Evolutionary conservation across 2,113 vertebrate species (phyloP).

Genomic region (Sebastes schlegelii): DNA sequence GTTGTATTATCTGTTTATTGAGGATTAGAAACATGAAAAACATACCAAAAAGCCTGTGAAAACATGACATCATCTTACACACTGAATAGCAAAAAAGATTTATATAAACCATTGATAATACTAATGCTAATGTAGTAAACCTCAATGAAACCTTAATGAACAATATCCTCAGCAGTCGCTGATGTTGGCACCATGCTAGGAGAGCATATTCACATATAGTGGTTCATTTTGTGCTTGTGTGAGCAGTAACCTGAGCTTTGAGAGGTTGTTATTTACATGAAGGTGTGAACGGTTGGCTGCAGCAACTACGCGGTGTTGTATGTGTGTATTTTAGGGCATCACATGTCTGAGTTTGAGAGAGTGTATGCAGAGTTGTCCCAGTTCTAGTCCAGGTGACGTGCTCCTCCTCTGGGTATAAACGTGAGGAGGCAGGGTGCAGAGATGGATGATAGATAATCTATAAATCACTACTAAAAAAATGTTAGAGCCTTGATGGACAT

Average conservation of each 20-base stretch:
- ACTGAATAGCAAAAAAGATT: constrained; percentile 63
- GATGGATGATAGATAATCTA: constrained; percentile 35
- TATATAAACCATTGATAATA: constrained; percentile 61
- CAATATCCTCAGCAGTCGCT: constrained; percentile 49
- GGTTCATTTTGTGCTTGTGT: constrained; percentile 46
- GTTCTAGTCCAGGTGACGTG: constrained; percentile 31
- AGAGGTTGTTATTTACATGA: constrained; percentile 36
- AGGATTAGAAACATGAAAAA: constrained; percentile 75
- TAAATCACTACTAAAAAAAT: constrained; percentile 30
- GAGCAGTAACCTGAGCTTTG: constrained; percentile 69
- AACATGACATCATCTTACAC: constrained; percentile 54
- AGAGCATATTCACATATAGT: constrained; percentile 37
- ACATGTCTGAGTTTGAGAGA: constrained; percentile 8
- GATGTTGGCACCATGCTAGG: constrained; percentile 68
- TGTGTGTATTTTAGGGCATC: constrained; percentile 14
- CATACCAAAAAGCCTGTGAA: constrained; percentile 61
- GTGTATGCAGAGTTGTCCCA: constrained; percentile 32
- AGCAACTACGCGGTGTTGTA: constrained; percentile 14
- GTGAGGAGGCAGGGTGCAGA: constrained; percentile 16
- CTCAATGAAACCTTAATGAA: constrained; percentile 35
- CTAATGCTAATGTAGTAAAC: constrained; percentile 35
- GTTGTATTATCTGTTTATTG: constrained; percentile 64
- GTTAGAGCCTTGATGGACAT: constrained; percentile 56
- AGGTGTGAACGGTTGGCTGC: constrained; percentile 29
- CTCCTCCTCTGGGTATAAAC: constrained; percentile 38